phyloP scores from a whole-genome alignment of 2,888 invertebrate genomes.

The Polydrusus cervinus region DNA sequence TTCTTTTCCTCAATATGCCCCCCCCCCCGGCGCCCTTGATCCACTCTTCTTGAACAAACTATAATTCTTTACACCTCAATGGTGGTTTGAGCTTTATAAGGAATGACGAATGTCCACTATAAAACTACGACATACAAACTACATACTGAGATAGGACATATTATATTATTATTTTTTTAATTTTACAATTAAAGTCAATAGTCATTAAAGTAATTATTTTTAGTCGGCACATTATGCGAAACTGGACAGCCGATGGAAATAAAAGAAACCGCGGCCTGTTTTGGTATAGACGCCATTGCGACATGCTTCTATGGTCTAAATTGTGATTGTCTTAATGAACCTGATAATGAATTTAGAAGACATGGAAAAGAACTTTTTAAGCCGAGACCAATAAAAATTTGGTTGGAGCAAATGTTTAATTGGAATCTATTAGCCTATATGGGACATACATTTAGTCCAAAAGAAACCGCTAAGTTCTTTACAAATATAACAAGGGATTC shows the following conservation, averaged over 20 bases:
- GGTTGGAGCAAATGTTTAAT: constrained; percentile 22
- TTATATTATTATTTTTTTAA: too few relatives aligned
- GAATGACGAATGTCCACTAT: too few relatives aligned
- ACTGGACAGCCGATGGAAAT: constrained; percentile 17
- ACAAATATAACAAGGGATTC: neutral
- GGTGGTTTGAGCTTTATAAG: too few relatives aligned
- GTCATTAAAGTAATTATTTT: too few relatives aligned
- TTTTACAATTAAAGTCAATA: too few relatives aligned
- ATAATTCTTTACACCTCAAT: too few relatives aligned
- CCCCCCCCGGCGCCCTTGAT: too few relatives aligned
- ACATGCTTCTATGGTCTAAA: constrained; percentile 32
- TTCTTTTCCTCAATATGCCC: too few relatives aligned
- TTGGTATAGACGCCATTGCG: constrained; percentile 21
- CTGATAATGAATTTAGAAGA: constrained; percentile 29
- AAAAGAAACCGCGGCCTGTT: constrained; percentile 28
- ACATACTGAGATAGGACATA: too few relatives aligned
- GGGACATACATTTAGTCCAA: constrained; percentile 17
- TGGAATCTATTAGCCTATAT: constrained; percentile 9
- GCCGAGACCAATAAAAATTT: constrained; percentile 13
- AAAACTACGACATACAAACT: too few relatives aligned
- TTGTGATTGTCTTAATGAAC: constrained; percentile 24
- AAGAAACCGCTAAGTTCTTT: constrained; percentile 8
- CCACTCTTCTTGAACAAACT: too few relatives aligned
- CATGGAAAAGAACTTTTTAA: constrained; percentile 12
- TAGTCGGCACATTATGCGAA: constrained; percentile 5